A percentile compares a stretch with the other conserved stretches of the same genome.
Evolutionary conservation across 35 echinoderm and acorn worm genomes (phyloP).

Genomic region (Strongylocentrotus purpuratus): DNA sequence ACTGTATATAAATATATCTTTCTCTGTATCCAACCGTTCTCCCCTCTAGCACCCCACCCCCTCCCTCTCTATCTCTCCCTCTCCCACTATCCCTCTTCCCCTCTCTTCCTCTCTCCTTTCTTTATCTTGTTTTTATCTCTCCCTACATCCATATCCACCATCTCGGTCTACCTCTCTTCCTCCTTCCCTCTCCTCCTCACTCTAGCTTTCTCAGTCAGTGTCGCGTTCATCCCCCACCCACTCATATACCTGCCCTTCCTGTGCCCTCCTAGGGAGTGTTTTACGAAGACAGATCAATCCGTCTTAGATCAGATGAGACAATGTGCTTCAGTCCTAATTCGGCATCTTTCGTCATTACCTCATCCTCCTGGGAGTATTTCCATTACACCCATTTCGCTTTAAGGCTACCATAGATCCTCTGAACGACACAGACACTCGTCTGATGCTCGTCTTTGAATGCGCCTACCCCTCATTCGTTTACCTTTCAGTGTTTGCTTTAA

Average conservation of each 20-base stretch:
- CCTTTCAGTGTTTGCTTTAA: background rate
- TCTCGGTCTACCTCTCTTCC: background rate
- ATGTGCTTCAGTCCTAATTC: slow-evolving; percentile 2
- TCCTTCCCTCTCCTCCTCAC: background rate
- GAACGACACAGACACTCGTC: background rate
- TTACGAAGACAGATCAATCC: background rate
- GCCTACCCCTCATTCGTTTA: background rate
- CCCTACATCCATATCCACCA: no score
- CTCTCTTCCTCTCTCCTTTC: background rate
- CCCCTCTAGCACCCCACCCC: no score
- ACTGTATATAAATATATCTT: no score
- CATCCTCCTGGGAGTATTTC: background rate
- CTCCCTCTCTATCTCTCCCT: background rate
- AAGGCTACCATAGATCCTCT: background rate
- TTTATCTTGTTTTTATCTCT: background rate
- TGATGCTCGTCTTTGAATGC: background rate
- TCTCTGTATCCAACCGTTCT: no score
- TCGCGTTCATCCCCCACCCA: background rate
- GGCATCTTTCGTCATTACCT: background rate
- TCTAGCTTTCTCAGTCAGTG: background rate
- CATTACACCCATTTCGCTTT: slow-evolving; percentile 10
- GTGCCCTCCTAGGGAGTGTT: background rate
- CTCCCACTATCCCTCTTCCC: background rate
- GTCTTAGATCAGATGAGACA: background rate
- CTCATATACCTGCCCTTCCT: background rate